Conservation (phyloP, 2,113 vertebrate species). For the Blennius ocellaris region DNA sequence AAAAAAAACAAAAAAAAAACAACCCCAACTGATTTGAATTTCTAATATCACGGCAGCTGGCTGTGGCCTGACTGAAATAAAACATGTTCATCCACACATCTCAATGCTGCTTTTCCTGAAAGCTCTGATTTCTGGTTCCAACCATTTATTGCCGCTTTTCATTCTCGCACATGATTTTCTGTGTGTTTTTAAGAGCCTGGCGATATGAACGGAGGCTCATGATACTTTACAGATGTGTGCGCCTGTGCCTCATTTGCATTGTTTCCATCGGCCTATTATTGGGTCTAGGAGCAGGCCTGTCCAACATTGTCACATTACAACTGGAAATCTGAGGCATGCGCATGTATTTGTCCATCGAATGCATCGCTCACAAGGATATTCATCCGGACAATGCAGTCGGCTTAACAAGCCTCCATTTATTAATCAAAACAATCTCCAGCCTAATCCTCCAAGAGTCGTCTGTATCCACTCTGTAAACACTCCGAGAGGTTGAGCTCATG, state of each 20-base stretch:
- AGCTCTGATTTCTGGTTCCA: slow-evolving; percentile 35
- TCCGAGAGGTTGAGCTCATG: slow-evolving; percentile 71
- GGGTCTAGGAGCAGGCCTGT: slow-evolving; percentile 29
- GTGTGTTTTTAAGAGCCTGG: slow-evolving; percentile 59
- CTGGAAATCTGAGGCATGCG: slow-evolving; percentile 7
- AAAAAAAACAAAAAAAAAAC: not conserved
- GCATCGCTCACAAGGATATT: not conserved
- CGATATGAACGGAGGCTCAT: slow-evolving; percentile 51
- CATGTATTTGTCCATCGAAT: slow-evolving; percentile 8
- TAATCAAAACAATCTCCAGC: slow-evolving; percentile 65
- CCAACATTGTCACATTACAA: not conserved
- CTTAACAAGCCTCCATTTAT: slow-evolving; percentile 67
- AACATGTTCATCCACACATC: slow-evolving; percentile 29
- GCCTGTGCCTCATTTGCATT: slow-evolving; percentile 17
- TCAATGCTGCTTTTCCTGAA: slow-evolving; percentile 29
- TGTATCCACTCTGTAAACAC: slow-evolving; percentile 68
- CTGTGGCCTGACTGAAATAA: not conserved
- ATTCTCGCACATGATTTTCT: slow-evolving; percentile 63
- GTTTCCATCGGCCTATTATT: slow-evolving; percentile 46
- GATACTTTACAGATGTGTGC: slow-evolving; percentile 71
- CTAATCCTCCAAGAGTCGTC: slow-evolving; percentile 51
- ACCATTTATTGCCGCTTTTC: slow-evolving; percentile 57
- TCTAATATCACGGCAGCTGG: not conserved
- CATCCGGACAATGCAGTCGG: slow-evolving; percentile 28
- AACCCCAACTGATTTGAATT: slow-evolving; percentile 3